Percentiles rank a stretch among this genome's conserved stretches.
phyloP scores from a whole-genome alignment of 2,113 vertebrate genomes.

The Notiomystis cincta region DNA sequence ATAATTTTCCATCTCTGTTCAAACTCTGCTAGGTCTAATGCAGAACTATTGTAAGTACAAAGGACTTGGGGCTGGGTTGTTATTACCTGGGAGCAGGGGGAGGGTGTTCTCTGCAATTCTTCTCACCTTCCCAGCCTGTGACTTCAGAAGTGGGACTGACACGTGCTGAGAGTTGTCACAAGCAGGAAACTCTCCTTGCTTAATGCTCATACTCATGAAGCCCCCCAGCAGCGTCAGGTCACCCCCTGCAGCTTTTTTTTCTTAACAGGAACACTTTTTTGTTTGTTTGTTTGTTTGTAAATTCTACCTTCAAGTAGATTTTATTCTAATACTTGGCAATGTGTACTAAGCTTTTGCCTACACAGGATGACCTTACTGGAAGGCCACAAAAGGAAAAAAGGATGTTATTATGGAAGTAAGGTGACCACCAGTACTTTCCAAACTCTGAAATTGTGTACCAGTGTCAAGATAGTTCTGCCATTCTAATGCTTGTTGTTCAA shows the following conservation, averaged over 20 bases:
- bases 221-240: background rate
- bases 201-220: background rate
- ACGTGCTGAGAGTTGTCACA: background rate
- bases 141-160: background rate
- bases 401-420: background rate
- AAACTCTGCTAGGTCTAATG: background rate
- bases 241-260: background rate
- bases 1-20: background rate
- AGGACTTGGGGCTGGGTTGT: background rate
- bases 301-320: background rate
- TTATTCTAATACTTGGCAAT: background rate
- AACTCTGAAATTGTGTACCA: background rate
- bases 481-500: background rate
- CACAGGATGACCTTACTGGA: background rate
- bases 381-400: background rate
- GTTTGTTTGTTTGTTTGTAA: background rate
- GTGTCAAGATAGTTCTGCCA: background rate
- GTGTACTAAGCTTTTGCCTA: background rate
- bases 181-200: background rate
- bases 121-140: background rate
- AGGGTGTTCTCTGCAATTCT: background rate
- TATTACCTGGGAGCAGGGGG: fast-evolving
- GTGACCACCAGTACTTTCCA: background rate
- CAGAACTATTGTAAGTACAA: background rate
- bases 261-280: background rate